Percentiles rank a stretch among this genome's conserved stretches.
These are phyloP conservation scores for Polypterus senegalus DNA, from an alignment of 2,113 vertebrate species.

Conservation along the genomic window DNA sequence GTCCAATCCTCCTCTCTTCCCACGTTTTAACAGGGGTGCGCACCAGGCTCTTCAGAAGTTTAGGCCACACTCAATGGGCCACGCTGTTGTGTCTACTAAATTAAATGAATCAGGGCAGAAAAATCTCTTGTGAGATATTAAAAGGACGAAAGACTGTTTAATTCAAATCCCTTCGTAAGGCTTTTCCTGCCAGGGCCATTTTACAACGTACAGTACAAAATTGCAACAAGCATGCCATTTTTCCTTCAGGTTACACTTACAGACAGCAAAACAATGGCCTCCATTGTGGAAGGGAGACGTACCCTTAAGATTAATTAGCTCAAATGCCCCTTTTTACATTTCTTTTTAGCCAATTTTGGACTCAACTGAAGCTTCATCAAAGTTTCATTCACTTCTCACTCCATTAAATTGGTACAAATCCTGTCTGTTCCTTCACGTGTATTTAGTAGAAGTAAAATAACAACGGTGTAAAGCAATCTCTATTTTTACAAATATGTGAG, in stretches of 20 bases:
- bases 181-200: slow-evolving; percentile 56
- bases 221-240: slow-evolving; percentile 57
- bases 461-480: too few relatives aligned
- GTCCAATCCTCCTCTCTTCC: slow-evolving; percentile 79
- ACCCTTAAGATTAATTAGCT: too few relatives aligned
- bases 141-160: slow-evolving; percentile 71
- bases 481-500: too few relatives aligned
- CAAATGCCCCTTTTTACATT: too few relatives aligned
- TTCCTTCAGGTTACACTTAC: slow-evolving; percentile 56
- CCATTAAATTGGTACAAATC: too few relatives aligned
- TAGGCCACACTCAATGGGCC: slow-evolving; percentile 66
- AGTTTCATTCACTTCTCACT: too few relatives aligned
- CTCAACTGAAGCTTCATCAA: too few relatives aligned
- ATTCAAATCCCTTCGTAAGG: slow-evolving; percentile 68
- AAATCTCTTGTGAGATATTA: slow-evolving; percentile 75
- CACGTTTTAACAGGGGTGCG: slow-evolving; percentile 73
- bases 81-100: slow-evolving; percentile 71
- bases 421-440: too few relatives aligned
- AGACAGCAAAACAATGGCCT: slow-evolving; percentile 62
- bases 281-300: neutral
- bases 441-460: too few relatives aligned
- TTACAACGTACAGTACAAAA: slow-evolving; percentile 70
- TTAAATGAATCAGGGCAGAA: slow-evolving; percentile 74
- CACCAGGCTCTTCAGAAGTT: slow-evolving; percentile 71
- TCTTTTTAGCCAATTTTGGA: too few relatives aligned